Evolutionary conservation across 92 coral and sea anemone species (phyloP).

Genomic region (Montipora capitata): DNA sequence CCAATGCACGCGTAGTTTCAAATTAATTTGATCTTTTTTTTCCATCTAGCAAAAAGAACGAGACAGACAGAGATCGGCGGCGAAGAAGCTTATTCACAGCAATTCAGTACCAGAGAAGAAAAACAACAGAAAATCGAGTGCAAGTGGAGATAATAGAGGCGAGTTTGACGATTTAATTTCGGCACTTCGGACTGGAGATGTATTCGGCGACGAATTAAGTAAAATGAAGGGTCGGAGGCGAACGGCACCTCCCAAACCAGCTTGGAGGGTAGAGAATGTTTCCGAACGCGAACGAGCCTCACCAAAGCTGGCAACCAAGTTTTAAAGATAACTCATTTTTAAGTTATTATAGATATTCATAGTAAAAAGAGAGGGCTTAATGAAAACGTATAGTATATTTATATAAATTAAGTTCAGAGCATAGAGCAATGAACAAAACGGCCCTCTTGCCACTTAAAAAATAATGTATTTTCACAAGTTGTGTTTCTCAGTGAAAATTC

Average conservation of each 20-base stretch:
- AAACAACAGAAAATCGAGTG: slow-evolving; percentile 41
- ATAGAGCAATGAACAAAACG: not conserved
- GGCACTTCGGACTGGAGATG: slow-evolving; percentile 99
- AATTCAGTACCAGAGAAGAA: slow-evolving; percentile 65
- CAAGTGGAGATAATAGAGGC: slow-evolving; percentile 86
- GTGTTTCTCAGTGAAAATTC: no score
- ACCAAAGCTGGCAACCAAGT: slow-evolving; percentile 28
- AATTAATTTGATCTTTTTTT: not conserved
- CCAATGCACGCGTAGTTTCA: no score
- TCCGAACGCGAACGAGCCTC: slow-evolving; percentile 92
- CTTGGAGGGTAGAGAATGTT: slow-evolving; percentile 70
- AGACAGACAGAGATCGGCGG: slow-evolving; percentile 96
- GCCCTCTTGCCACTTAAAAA: no score
- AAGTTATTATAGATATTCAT: not conserved
- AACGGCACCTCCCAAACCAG: slow-evolving; percentile 75
- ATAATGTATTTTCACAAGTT: no score
- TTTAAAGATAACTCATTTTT: not conserved
- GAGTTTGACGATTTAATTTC: slow-evolving; percentile 99
- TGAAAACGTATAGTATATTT: not conserved
- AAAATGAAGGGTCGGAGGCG: slow-evolving; percentile 96
- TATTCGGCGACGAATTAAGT: slow-evolving; percentile 97
- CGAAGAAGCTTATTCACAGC: slow-evolving; percentile 82
- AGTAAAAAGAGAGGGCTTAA: not conserved
- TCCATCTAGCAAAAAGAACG: slow-evolving; percentile 89
- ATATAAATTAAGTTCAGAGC: not conserved